Evolutionary conservation across 2,888 invertebrate species (phyloP).

Genomic region (Aphrophora alni): DNA sequence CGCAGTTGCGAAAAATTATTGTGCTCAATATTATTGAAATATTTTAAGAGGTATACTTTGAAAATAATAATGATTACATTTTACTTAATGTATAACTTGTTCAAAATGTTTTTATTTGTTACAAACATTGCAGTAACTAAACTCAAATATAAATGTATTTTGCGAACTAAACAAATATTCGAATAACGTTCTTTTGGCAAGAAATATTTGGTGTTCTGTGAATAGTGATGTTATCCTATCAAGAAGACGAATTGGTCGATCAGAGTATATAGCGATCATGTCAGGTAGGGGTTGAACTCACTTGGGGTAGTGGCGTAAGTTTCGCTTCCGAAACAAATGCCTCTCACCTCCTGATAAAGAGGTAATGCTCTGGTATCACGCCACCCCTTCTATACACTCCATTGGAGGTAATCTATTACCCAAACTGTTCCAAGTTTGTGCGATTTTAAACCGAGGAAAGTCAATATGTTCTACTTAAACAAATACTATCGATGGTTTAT

Average conservation of each 20-base stretch:
- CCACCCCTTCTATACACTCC: neutral
- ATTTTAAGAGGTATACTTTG: no score
- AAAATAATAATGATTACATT: no score
- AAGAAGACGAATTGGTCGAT: neutral
- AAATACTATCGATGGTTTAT: neutral
- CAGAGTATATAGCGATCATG: neutral
- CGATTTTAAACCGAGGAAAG: neutral
- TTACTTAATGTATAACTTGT: neutral
- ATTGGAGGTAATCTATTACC: neutral
- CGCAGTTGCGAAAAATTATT: no score
- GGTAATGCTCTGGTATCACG: neutral
- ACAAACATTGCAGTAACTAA: neutral
- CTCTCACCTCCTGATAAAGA: constrained; percentile 1
- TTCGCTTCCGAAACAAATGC: constrained; percentile 9
- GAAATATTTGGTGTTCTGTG: neutral
- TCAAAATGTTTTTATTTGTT: neutral
- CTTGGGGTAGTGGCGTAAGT: neutral
- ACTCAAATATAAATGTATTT: neutral
- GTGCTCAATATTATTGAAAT: no score
- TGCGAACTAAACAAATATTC: neutral
- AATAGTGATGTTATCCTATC: neutral
- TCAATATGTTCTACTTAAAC: neutral
- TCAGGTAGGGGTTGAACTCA: constrained; percentile 1
- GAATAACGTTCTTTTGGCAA: neutral
- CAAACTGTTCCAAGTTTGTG: neutral